Evolutionary conservation across 2,797 vertebrate genomes (phyloP).

Genomic region (Pipistrellus kuhlii): DNA sequence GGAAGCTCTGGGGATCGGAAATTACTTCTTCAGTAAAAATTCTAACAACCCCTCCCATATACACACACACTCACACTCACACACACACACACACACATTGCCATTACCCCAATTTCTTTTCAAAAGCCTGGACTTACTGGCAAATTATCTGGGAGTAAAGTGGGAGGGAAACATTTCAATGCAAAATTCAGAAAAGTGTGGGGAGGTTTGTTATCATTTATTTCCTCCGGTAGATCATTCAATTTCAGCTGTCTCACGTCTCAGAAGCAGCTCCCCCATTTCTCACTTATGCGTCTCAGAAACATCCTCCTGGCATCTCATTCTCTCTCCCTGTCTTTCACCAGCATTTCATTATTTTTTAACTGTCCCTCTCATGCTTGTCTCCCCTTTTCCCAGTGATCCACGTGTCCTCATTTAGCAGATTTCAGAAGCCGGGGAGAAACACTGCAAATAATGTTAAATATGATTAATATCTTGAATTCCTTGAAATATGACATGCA

Average conservation of each 20-base stretch:
- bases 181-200: constrained; percentile 81
- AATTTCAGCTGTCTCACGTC: constrained; percentile 84
- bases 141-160: constrained; percentile 83
- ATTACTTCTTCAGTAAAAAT: constrained; percentile 28
- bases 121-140: constrained; percentile 83
- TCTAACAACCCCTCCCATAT: background rate
- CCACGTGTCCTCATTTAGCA: constrained; percentile 79
- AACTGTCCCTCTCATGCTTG: constrained; percentile 82
- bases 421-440: constrained; percentile 77
- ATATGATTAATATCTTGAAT: constrained; percentile 86
- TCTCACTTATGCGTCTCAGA: constrained; percentile 80
- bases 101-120: constrained; percentile 64
- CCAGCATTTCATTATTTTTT: constrained; percentile 84
- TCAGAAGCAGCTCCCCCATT: constrained; percentile 83
- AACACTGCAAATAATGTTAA: constrained; percentile 84
- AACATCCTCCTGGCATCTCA: constrained; percentile 85
- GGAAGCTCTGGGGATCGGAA: background rate
- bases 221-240: constrained; percentile 85
- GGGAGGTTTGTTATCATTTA: constrained; percentile 84
- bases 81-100: background rate
- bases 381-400: constrained; percentile 69
- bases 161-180: constrained; percentile 81
- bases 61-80: background rate
- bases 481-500: constrained; percentile 87
- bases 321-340: constrained; percentile 83